These are phyloP conservation scores for Chironex yamaguchii DNA, from an alignment of 30 jellyfish, hydroid and myxozoan genomes.

Conservation along the genomic window DNA sequence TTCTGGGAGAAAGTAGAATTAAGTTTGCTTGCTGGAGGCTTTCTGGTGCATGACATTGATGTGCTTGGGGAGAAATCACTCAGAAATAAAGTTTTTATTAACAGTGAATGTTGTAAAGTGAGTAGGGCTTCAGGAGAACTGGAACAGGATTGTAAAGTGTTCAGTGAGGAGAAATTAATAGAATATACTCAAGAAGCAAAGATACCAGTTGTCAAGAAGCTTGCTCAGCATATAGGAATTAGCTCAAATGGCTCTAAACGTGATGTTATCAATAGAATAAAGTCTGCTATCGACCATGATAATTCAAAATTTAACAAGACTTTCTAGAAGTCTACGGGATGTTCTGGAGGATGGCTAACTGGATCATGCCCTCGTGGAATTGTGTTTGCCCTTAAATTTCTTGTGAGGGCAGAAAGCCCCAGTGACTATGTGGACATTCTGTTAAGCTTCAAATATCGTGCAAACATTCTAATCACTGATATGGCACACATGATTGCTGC, in stretches of 20 bases:
- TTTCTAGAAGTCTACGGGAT: slow-evolving; percentile 37
- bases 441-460: slow-evolving; percentile 33
- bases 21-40: background rate
- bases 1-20: slow-evolving; percentile 10
- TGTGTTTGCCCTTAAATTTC: slow-evolving; percentile 38
- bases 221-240: background rate
- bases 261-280: background rate
- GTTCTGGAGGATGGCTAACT: slow-evolving; percentile 66
- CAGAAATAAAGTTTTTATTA: background rate
- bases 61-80: background rate
- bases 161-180: background rate
- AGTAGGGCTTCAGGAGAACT: background rate
- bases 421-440: slow-evolving; percentile 58
- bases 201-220: background rate
- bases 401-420: slow-evolving; percentile 61
- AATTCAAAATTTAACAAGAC: slow-evolving; percentile 15
- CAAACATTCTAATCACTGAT: slow-evolving; percentile 47
- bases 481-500: slow-evolving; percentile 73
- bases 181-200: background rate
- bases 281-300: background rate
- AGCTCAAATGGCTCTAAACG: background rate
- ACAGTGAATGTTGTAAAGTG: background rate
- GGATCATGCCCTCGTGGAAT: slow-evolving; percentile 55
- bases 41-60: background rate
- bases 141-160: slow-evolving; percentile 7